These are phyloP conservation scores for Bombus pyrosoma DNA, from an alignment of 1,140 invertebrate species.

Conservation along the genomic window DNA sequence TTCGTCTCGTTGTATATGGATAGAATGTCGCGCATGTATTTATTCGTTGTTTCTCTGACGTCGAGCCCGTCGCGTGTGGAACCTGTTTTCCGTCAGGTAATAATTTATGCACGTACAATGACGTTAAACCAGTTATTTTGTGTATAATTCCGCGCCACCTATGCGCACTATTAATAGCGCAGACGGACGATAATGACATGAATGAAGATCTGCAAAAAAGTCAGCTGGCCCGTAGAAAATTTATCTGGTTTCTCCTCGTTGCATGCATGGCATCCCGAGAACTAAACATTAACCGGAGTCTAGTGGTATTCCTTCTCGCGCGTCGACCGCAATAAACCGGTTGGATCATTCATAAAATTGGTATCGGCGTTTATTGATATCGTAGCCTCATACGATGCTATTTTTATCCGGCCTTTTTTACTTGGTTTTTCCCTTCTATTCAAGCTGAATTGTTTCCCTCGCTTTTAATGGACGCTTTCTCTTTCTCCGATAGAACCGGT, in stretches of 20 bases:
- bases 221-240: slow-evolving; percentile 1
- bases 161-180: slow-evolving; percentile 41
- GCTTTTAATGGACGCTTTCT: slow-evolving; percentile 33
- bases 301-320: background rate
- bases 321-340: slow-evolving; percentile 41
- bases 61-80: background rate
- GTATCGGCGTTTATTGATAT: slow-evolving; percentile 54
- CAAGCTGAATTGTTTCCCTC: slow-evolving; percentile 26
- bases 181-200: background rate
- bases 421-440: background rate
- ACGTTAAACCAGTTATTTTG: slow-evolving; percentile 47
- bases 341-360: slow-evolving; percentile 59
- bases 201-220: slow-evolving; percentile 22
- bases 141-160: slow-evolving; percentile 34
- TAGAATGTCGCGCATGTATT: background rate
- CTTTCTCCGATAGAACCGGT: slow-evolving; percentile 44
- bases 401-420: background rate
- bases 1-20: background rate
- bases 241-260: background rate
- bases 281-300: background rate
- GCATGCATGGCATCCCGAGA: background rate
- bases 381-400: background rate
- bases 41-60: slow-evolving; percentile 10
- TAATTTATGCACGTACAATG: slow-evolving; percentile 30
- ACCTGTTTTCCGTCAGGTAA: slow-evolving; percentile 29